Evolutionary conservation across 2,888 invertebrate species (phyloP), one percentile per base, ranked within the genome.

Genomic region (Agrotis clavis): DNA sequence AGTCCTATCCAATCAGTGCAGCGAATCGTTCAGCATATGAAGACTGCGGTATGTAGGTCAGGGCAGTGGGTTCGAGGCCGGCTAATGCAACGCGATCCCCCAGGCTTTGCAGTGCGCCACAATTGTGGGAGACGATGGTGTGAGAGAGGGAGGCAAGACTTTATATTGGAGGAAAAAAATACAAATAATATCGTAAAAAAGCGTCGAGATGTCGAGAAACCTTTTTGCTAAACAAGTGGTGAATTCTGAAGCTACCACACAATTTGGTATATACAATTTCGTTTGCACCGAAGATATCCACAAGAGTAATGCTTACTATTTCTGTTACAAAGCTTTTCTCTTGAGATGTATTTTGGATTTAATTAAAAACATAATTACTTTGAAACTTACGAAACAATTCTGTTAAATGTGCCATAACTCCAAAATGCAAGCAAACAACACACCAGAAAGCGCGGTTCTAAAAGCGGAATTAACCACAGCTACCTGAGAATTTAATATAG

Each of bases 51-150:
- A 86, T 84, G 73, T 86, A 86, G 79, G 85, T 86, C 84, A 82
- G 81, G 73, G 73, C 69, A 81, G 67, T 48, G 74, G 79, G 79
- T 86, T 86, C 80, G 79, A 86, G 77, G 57, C 67, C 54, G 73
- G 78, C 85, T 85, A 85, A 86, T 85, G 85, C 77, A 84, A 77
- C 74, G 54, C 66, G 71, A 85, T 86, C 78, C 74, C 79, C 76
- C 53, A 67, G 86, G 85, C 83, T 86, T 86, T 80, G 67, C 86
- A 62, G 69, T 74, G 80, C 64, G 65, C 76, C 79, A 70, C 76
- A 59, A 78, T 77, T 80, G 86, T 80, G 61, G 13, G 57, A 70
- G 74, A 69, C 45, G 56, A 41, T 11, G 19, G 1, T 65, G 73
- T 61, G 62, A 45, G 56, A 63, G 21, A 78, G n/a, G 30, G 45